Base-by-base conservation (phyloP, 37 sponge, comb jelly and placozoan species). In the Bolinopsis microptera region DNA sequence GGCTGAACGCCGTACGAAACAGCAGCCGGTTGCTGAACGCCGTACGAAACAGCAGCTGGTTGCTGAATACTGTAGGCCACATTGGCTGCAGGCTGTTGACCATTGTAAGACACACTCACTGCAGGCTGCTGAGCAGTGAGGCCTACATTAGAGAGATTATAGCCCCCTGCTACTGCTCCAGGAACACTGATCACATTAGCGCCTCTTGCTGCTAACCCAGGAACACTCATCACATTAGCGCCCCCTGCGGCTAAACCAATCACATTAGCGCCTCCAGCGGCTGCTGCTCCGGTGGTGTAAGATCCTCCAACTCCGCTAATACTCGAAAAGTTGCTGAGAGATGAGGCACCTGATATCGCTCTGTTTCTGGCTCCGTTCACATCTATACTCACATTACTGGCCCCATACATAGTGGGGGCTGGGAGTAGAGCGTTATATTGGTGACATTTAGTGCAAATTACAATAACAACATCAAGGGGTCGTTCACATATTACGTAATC, bases 301-400 rank as follows among this genome's bases (percentile, higher is more conserved):
- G 31, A 8, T n/a, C 21, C 75, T 28, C 75, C 75, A 72, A 28
- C 25, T 72, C 26, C 75, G 18, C 31, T 72, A 8, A 28, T n/a
- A 24, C 31, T 30, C 21, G 75, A 72, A 72, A 28, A 72, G 25
- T 72, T 72, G 75, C 75, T 72, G 5, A 48, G 61, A 48, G 61
- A 48, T 18, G 61, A 48, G 75, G 75, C 75, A 3, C 75, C 75
- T 3, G 75, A 72, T 3, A 23, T 3, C 21, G 25, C 25, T 72
- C 75, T 72, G 75, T 72, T 72, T 28, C 75, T n/a, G 13, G 75
- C 75, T n/a, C 31, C 31, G 75, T 72, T 72, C 18, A 72, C 18
- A 24, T 72, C 75, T n/a, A 72, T 72, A 21, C 25, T 72, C 5
- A 72, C 75, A 72, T 72, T 72, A 21, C 31, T 72, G 5, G 75